Evolutionary conservation across 1,140 invertebrate species (phyloP), one percentile per base, ranked within the genome.

Genomic region (Paralvinella palmiformis): DNA sequence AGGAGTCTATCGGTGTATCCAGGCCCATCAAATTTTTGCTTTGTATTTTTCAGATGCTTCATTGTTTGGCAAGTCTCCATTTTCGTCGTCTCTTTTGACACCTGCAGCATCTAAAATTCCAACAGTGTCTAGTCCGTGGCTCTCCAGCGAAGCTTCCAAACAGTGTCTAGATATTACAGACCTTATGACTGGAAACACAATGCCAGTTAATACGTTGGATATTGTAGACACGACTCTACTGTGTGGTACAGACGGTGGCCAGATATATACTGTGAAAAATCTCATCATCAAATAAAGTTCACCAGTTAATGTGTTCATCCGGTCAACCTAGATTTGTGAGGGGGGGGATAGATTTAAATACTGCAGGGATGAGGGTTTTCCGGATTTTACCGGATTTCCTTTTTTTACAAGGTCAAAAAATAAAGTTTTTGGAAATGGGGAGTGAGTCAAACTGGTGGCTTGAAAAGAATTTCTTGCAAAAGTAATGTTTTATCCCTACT

Each of bases 201-300:
- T 90, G 72, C 81, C 90, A 0, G 84, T 93, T 35, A 94, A 92
- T 69, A 88, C 86, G 59, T 81, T 94, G 33, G 88, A 92, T 78
- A 85, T 91, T 44, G 85, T 88, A 68, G 84, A 84, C 68, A 84
- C 85, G 41, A 86, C 84, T 48, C 77, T 92, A 32, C 69, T 92
- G 3, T 91, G 88, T 82, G 88, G 89, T 31, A 87, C 88, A 66
- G 91, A 92, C 75, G 90, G 89, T 77, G 91, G 92, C 41, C 55
- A 65, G 48, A 22, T 65, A 17, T 41, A 50, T 3, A 24, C 50
- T 20, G n/a, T 64, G n/a, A 37, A 32, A 36, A 58, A 64, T 7
- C 62, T 64, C 56, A 24, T 57, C 55, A 57, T 57, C 33, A 27
- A 57, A 32, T 57, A 33, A 57, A 5, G 15, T n/a, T n/a, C n/a